Base-by-base conservation (phyloP, 2,113 vertebrate species). In the Ciconia boyciana region DNA sequence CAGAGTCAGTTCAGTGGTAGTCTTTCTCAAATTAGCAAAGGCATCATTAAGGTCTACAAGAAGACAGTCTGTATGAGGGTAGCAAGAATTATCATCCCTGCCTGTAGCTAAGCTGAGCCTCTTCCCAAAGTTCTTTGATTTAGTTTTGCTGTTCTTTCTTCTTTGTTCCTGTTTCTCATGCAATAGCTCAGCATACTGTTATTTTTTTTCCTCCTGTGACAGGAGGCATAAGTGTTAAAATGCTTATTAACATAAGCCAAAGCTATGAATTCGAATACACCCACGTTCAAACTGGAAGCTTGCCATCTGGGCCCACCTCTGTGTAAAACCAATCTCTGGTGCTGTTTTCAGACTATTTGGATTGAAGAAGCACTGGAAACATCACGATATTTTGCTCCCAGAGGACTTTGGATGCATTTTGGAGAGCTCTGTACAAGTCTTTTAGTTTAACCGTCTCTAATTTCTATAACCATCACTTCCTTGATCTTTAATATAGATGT, bases 191-290 rank as follows among this genome's bases (percentile, higher is more conserved):
- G 15, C 34, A 51, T 54, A 7, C 78, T 54, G 66, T 68, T 87
- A 12, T 57, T 51, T 71, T 89, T 46, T 74, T 80, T 13, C 10
- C 24, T 86, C 48, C 55, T 76, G 29, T 80, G 58, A 65, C 62
- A 77, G 54, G 70, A 92, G 71, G 22, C 74, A 49, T 51, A 72
- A 87, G 77, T 87, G 77, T 82, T 96, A 84, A 96, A 87, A 84
- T 89, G 57, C 58, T 54, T 74, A 76, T 94, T 84, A 91, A 64
- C 39, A 32, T 64, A 75, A 88, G 39, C 70, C 31, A 65, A 77
- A 92, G 46, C 49, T 74, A 39, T 46, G 86, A 68, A 83, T 94
- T 51, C 1, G 13, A 93, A 64, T 57, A 68, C 90, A 72, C 80
- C 83, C 92, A 83, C 76, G 5, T 78, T 94, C 54, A 52, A 39